phyloP scores from a whole-genome alignment of 2,797 vertebrate genomes.

The Rhinatrema bivittatum region DNA sequence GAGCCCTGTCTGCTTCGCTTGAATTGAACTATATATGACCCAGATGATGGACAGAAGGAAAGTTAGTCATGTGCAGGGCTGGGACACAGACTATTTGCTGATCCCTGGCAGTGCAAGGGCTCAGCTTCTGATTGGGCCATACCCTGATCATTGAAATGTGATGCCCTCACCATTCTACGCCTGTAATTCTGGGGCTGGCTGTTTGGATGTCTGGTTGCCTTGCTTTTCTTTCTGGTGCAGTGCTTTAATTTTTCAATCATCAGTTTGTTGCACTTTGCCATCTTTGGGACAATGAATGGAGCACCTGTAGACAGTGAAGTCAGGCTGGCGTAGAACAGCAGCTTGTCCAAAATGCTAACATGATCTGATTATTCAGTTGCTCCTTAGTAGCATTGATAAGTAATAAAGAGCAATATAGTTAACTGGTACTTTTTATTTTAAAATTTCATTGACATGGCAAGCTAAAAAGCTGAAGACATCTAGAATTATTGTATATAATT shows the following conservation, averaged over 20 bases:
- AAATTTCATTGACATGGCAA: no score
- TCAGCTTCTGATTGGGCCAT: conserved; percentile 59
- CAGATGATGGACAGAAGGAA: conserved; percentile 82
- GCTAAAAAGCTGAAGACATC: no score
- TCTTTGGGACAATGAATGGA: no score
- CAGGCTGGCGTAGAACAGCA: background rate
- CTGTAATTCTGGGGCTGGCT: conserved; percentile 60
- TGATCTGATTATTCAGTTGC: no score
- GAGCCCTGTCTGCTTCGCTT: conserved; percentile 66
- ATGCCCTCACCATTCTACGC: conserved; percentile 66
- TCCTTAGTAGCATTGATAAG: no score
- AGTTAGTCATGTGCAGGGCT: conserved; percentile 71
- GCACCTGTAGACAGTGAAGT: no score
- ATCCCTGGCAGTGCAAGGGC: conserved; percentile 41
- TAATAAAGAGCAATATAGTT: no score
- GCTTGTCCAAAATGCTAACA: background rate
- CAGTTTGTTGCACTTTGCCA: no score
- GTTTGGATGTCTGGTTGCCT: conserved; percentile 64
- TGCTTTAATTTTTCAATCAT: no score
- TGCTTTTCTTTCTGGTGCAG: background rate
- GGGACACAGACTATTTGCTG: conserved; percentile 63
- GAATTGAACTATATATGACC: conserved; percentile 90
- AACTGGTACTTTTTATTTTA: no score
- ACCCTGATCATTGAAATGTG: conserved; percentile 67
- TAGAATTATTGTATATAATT: no score